These are phyloP conservation scores for Cephus rjabovi DNA, from an alignment of 2,888 invertebrate species.

Conservation along the genomic window DNA sequence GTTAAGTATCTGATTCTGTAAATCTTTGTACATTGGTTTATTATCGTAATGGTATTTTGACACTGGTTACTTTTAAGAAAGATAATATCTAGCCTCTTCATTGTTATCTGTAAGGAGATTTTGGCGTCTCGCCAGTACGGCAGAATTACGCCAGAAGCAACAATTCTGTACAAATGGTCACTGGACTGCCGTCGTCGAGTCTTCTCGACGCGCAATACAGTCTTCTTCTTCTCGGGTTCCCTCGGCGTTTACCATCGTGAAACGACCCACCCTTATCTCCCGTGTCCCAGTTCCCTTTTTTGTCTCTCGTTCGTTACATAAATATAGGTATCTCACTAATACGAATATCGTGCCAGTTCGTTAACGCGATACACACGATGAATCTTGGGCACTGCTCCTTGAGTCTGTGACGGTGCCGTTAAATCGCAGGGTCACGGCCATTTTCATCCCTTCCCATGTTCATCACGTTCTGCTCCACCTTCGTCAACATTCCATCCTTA, in stretches of 20 bases:
- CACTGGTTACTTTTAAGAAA: constrained; percentile 66
- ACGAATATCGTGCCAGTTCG: neutral
- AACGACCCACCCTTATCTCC: neutral
- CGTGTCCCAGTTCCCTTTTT: neutral
- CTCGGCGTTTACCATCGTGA: neutral
- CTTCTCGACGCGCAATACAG: neutral
- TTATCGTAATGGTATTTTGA: constrained; percentile 64
- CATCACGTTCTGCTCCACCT: neutral
- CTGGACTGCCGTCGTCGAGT: neutral
- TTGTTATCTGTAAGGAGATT: constrained; percentile 38
- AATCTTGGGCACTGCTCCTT: neutral
- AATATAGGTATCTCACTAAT: neutral
- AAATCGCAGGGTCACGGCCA: neutral
- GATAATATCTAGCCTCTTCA: constrained; percentile 64
- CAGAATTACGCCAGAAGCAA: constrained; percentile 50
- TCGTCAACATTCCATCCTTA: neutral
- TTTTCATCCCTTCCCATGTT: neutral
- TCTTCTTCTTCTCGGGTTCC: neutral
- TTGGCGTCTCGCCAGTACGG: constrained; percentile 42
- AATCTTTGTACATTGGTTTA: constrained; percentile 64
- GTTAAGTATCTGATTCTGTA: constrained; percentile 9
- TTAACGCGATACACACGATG: neutral
- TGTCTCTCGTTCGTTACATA: neutral
- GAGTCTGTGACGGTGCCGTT: neutral
- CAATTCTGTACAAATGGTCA: constrained; percentile 48